Conservation (phyloP, 2,797 vertebrate genomes). For the Diglossa cyanea region DNA sequence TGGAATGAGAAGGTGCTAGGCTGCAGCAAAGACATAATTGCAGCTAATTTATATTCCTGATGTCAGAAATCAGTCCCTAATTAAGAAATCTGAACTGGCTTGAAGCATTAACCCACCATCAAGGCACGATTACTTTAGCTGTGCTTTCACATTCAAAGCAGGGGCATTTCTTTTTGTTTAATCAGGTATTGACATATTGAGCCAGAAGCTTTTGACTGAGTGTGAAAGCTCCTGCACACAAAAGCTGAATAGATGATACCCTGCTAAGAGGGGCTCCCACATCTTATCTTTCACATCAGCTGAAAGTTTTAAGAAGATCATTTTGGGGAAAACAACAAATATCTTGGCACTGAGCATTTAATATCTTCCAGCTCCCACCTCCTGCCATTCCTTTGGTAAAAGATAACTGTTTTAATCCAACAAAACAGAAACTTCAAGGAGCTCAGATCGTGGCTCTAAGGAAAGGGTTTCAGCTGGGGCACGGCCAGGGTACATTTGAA, state of each 20-base stretch:
- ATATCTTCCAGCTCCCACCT: not conserved
- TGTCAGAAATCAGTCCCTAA: slow-evolving; percentile 63
- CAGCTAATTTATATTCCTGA: slow-evolving; percentile 47
- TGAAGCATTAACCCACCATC: slow-evolving; percentile 33
- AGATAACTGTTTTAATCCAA: not conserved
- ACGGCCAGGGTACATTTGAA: not conserved
- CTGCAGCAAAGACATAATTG: slow-evolving; percentile 20
- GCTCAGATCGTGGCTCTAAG: not conserved
- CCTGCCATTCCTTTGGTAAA: not conserved
- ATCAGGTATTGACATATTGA: slow-evolving; percentile 54
- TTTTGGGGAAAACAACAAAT: not conserved
- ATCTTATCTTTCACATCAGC: slow-evolving; percentile 12
- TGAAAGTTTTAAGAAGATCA: not conserved
- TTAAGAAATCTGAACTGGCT: slow-evolving; percentile 42
- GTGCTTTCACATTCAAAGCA: slow-evolving; percentile 49
- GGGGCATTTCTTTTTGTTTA: slow-evolving; percentile 51
- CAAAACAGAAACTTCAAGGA: not conserved
- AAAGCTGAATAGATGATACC: slow-evolving; percentile 52
- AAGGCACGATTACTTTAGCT: slow-evolving; percentile 41
- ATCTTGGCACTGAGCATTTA: not conserved
- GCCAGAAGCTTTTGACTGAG: slow-evolving; percentile 45
- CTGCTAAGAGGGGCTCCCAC: slow-evolving; percentile 42
- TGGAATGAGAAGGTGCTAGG: slow-evolving; percentile 34
- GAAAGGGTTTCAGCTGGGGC: not conserved
- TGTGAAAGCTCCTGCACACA: slow-evolving; percentile 28